Base-by-base conservation (phyloP, 1,140 invertebrate genomes). In the Ooceraea biroi region DNA sequence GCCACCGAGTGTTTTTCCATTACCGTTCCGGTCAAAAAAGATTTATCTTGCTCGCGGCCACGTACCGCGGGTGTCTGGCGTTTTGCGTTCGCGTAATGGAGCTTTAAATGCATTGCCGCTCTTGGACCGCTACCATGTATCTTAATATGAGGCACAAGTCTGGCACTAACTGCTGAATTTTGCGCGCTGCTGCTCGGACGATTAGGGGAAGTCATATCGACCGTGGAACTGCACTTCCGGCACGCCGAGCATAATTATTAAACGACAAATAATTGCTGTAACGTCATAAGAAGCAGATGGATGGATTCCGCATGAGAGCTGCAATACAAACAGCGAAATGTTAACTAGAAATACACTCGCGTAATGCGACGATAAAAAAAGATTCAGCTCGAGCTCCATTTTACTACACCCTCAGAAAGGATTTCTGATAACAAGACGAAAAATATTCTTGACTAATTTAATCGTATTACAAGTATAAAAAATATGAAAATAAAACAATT, bases 1-100 rank as follows among this genome's bases (percentile, higher is more conserved):
- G 65, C 65, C 76, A 80, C n/a, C 50, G 76, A 80, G 25, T 80
- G 76, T 69, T 80, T 80, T 80, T 80, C 76, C 76, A 80, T 80
- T 80, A 80, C 76, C 52, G 65, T 50, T n/a, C 57, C 27, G 65
- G 41, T 50, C 48, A 80, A 50, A 80, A 80, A 30, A 80, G 76
- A 71, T 69, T 80, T 80, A 77, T 80, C 76, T 78, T 76, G 61
- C 46, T 66, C 48, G 65, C 65, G 25, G 36, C n/a, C n/a, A n/a
- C n/a, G n/a, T 57, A 22, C 12, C 25, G 25, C 63, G 10, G 25
- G 44, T 78, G 68, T 80, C 65, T 58, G 65, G 52, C 76, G 57
- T 69, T 25, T 50, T 46, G 50, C 12, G 68, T 57, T 71, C 50
- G 36, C 41, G 50, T 80, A 80, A 80, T 80, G 25, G 65, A 80